phyloP scores from a whole-genome alignment of 2,888 invertebrate genomes.

The Parochlus steinenii region DNA sequence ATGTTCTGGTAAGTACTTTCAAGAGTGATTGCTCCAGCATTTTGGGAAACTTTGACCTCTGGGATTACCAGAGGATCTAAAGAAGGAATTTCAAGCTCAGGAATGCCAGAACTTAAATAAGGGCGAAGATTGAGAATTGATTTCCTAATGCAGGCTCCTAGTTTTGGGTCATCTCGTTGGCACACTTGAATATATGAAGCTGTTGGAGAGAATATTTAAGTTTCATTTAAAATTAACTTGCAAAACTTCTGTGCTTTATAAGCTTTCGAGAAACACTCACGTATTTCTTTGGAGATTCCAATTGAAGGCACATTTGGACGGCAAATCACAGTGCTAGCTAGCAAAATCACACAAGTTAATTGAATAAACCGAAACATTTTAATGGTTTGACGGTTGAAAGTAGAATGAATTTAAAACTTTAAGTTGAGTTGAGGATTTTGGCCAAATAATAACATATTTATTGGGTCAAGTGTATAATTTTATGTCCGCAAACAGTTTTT shows the following conservation, averaged over 20 bases:
- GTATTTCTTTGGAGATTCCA: neutral
- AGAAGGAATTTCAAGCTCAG: slow-evolving; percentile 48
- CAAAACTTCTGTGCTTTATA: too few relatives aligned
- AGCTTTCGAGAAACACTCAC: neutral
- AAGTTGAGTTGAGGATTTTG: too few relatives aligned
- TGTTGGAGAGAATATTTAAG: slow-evolving; percentile 29
- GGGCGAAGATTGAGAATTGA: slow-evolving; percentile 42
- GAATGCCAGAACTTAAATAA: slow-evolving; percentile 42
- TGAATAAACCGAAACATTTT: too few relatives aligned
- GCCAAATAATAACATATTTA: too few relatives aligned
- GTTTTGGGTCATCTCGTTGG: slow-evolving; percentile 41
- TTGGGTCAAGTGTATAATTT: too few relatives aligned
- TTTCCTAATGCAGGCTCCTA: slow-evolving; percentile 42
- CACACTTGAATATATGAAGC: slow-evolving; percentile 51
- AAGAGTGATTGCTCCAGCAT: slow-evolving; percentile 48
- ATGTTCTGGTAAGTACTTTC: slow-evolving; percentile 49
- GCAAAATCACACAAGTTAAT: too few relatives aligned
- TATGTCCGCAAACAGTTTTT: too few relatives aligned
- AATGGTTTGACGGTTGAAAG: too few relatives aligned
- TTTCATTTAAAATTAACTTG: slow-evolving; percentile 1
- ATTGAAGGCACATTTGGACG: too few relatives aligned
- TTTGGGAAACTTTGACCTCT: slow-evolving; percentile 48
- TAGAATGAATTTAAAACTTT: too few relatives aligned
- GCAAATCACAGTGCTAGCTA: too few relatives aligned
- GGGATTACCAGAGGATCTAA: slow-evolving; percentile 55